Conservation (phyloP, 1,140 invertebrate genomes). For the Bombus confusus region DNA sequence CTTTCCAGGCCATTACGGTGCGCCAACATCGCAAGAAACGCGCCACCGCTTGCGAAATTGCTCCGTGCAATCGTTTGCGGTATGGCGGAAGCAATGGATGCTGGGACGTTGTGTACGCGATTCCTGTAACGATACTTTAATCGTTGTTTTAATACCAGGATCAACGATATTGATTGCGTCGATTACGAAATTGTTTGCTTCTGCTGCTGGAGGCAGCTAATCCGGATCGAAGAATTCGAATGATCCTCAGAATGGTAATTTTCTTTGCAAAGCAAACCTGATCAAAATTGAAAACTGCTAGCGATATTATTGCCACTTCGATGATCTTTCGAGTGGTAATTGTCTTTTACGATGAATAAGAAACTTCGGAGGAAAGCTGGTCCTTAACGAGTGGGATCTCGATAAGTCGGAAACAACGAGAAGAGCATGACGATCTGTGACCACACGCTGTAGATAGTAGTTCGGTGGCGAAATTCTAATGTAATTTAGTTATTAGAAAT, state of each 20-base stretch:
- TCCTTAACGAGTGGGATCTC: too few species aligned
- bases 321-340: too few species aligned
- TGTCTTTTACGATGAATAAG: too few species aligned
- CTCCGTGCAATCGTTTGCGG: slow-evolving; percentile 21
- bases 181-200: background rate
- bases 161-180: background rate
- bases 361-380: too few species aligned
- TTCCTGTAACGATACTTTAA: slow-evolving; percentile 28
- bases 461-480: too few species aligned
- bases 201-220: background rate
- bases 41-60: slow-evolving; percentile 14
- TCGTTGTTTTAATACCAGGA: slow-evolving; percentile 3
- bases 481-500: too few species aligned
- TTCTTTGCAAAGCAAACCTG: background rate
- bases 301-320: too few species aligned
- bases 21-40: slow-evolving; percentile 13
- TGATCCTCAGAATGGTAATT: background rate
- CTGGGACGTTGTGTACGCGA: background rate
- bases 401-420: too few species aligned
- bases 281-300: too few species aligned
- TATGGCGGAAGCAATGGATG: background rate
- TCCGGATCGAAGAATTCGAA: background rate
- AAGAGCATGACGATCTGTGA: too few species aligned
- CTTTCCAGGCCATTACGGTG: slow-evolving; percentile 37
- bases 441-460: too few species aligned